phyloP scores from a whole-genome alignment of 1,140 invertebrate species.

The Leptestheria dahalacensis region DNA sequence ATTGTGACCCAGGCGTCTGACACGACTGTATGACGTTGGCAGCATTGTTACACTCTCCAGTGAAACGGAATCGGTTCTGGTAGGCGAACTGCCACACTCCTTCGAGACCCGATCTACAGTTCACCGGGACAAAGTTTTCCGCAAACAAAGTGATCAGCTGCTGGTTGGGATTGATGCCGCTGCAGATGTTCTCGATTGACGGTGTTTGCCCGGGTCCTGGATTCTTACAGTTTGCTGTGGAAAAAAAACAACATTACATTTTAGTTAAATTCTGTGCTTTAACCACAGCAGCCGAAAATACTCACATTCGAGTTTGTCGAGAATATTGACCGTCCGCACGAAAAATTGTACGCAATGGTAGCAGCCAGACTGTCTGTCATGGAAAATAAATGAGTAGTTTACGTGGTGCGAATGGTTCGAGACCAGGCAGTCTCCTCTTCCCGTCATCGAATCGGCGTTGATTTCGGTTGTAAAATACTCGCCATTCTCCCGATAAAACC shows the following conservation, averaged over 20 bases:
- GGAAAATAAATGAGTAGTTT: constrained; percentile 74
- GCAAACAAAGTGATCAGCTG: constrained; percentile 73
- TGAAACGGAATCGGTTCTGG: constrained; percentile 71
- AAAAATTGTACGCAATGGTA: constrained; percentile 72
- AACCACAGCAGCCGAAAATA: constrained; percentile 17
- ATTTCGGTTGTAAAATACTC: constrained; percentile 66
- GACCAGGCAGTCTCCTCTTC: constrained; percentile 50
- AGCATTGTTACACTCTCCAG: constrained; percentile 71
- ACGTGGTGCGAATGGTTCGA: constrained; percentile 45
- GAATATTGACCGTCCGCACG: constrained; percentile 72
- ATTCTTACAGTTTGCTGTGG: constrained; percentile 54
- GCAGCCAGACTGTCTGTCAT: constrained; percentile 38
- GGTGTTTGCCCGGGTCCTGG: constrained; percentile 41
- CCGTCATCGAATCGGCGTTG: constrained; percentile 56
- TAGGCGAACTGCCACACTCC: constrained; percentile 92
- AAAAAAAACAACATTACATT: constrained; percentile 19
- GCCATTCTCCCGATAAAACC: constrained; percentile 84
- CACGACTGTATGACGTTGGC: constrained; percentile 84
- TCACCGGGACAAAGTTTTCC: constrained; percentile 77
- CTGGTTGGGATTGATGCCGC: constrained; percentile 52
- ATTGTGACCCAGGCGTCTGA: constrained; percentile 87
- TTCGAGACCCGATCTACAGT: constrained; percentile 81
- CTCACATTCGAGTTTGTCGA: constrained; percentile 74
- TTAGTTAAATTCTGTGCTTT: no score
- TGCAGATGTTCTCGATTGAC: constrained; percentile 59